Conservation (phyloP, 2,888 invertebrate genomes). For the Eristalis intricaria region DNA sequence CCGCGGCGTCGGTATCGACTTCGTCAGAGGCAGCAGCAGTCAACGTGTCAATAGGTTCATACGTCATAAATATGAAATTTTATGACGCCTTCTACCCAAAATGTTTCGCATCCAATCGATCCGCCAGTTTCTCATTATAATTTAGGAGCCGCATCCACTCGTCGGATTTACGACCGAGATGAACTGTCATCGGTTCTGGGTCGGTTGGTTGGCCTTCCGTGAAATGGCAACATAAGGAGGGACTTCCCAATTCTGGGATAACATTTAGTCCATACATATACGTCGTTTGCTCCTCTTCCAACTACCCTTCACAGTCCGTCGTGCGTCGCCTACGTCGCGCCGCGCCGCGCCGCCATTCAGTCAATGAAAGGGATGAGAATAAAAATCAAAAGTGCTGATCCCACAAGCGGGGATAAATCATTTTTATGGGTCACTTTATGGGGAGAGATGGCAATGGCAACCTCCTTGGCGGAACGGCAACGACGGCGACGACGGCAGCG, state of each 20-base stretch:
- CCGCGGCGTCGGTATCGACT: not conserved
- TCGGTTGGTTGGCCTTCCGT: constrained; percentile 50
- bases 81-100: constrained; percentile 42
- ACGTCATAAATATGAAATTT: constrained; percentile 69
- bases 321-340: not conserved
- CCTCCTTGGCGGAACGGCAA: constrained; percentile 20
- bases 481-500: not conserved
- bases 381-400: constrained; percentile 72
- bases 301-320: not conserved
- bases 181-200: constrained; percentile 62
- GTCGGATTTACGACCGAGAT: constrained; percentile 62
- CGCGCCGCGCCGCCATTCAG: constrained; percentile 15
- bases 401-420: constrained; percentile 71
- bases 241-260: constrained; percentile 41
- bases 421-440: constrained; percentile 72
- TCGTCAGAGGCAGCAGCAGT: constrained; percentile 20
- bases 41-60: constrained; percentile 61
- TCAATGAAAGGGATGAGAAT: constrained; percentile 52
- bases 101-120: constrained; percentile 58
- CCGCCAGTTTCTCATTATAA: constrained; percentile 65
- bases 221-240: constrained; percentile 64
- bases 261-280: constrained; percentile 19
- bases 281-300: constrained; percentile 10
- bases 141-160: constrained; percentile 64
- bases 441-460: constrained; percentile 52